Percentiles rank a stretch among this genome's conserved stretches.
These are phyloP conservation scores for Galerucella nymphaeae DNA, from an alignment of 2,888 invertebrate species.

Conservation along the genomic window DNA sequence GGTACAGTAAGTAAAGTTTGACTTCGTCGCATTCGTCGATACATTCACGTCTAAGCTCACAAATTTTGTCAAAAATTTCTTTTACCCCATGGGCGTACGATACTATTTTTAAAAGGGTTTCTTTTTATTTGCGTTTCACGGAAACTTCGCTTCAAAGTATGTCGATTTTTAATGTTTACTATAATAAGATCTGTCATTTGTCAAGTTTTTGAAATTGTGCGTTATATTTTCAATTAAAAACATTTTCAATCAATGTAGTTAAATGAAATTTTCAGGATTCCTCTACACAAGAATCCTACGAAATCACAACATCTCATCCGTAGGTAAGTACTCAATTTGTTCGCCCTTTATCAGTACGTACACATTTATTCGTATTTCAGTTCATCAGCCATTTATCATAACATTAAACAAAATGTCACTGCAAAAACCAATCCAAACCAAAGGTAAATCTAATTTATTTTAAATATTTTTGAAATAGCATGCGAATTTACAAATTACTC, in stretches of 20 bases:
- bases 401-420: background rate
- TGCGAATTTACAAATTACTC: background rate
- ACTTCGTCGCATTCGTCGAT: too few relatives aligned
- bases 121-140: too few relatives aligned
- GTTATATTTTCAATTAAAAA: too few relatives aligned
- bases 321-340: background rate
- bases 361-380: background rate
- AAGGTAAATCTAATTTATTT: background rate
- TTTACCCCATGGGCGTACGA: too few relatives aligned
- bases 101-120: too few relatives aligned
- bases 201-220: too few relatives aligned
- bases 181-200: too few relatives aligned
- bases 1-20: too few relatives aligned
- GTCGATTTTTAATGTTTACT: too few relatives aligned
- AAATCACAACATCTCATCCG: background rate
- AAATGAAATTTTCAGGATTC: background rate
- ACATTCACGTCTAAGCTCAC: too few relatives aligned
- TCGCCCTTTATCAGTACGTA: background rate
- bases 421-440: background rate
- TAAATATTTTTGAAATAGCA: background rate
- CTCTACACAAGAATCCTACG: background rate
- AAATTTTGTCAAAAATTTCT: too few relatives aligned
- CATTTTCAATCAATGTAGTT: background rate
- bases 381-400: conserved; percentile 3
- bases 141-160: too few relatives aligned